Evolutionary conservation across 2,888 invertebrate species (phyloP).

Genomic region (Platynereis dumerilii): DNA sequence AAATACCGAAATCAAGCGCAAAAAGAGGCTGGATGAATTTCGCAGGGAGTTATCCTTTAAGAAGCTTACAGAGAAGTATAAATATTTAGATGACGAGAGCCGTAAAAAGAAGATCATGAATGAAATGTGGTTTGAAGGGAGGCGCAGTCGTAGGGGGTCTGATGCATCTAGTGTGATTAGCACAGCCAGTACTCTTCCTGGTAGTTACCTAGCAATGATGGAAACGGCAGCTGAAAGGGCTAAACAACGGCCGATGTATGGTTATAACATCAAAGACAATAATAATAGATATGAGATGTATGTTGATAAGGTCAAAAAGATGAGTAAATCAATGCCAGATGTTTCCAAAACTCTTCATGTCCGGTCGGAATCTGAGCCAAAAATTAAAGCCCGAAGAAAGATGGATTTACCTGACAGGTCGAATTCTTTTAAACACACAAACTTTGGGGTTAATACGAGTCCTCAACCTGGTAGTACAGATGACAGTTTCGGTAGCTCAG

Average conservation of each 20-base stretch:
- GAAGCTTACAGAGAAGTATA: conserved; percentile 35
- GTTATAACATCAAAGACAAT: conserved; percentile 47
- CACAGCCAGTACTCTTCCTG: conserved; percentile 9
- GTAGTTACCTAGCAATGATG: conserved; percentile 38
- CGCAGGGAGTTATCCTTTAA: conserved; percentile 33
- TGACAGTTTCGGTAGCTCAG: too few relatives aligned
- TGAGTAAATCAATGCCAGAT: conserved; percentile 35
- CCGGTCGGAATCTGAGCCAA: conserved; percentile 50
- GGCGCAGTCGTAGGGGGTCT: conserved; percentile 21
- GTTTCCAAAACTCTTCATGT: conserved; percentile 43
- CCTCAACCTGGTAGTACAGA: background rate
- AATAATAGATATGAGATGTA: conserved; percentile 48
- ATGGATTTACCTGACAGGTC: conserved; percentile 30
- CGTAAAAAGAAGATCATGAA: conserved; percentile 20
- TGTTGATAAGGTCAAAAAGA: conserved; percentile 39
- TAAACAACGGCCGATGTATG: conserved; percentile 44
- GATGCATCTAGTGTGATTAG: conserved; percentile 28
- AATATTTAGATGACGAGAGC: conserved; percentile 33
- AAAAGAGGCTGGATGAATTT: conserved; percentile 23
- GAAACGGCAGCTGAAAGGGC: conserved; percentile 37
- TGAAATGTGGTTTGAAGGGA: conserved; percentile 12
- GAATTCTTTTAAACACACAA: conserved; percentile 46
- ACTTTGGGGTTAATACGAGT: conserved; percentile 34
- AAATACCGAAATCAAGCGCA: conserved; percentile 23
- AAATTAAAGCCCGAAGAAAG: conserved; percentile 15